Evolutionary conservation across 2,797 vertebrate species (phyloP), one percentile per base, ranked within the genome.

Genomic region (Triplophysa bombifrons): DNA sequence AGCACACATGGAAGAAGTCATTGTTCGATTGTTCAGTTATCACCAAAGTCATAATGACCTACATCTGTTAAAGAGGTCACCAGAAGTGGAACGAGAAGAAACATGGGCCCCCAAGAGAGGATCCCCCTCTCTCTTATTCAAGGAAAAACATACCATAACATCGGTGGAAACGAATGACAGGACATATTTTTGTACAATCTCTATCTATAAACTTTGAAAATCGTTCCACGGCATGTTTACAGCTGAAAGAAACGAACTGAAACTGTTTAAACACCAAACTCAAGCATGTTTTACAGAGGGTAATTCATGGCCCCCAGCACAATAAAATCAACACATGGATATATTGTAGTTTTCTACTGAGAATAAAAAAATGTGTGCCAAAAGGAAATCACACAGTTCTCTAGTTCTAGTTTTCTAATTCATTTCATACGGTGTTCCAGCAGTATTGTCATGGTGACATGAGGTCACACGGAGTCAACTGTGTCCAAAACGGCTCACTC

Each of bases 21-120:
- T 69, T 76, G 55, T 66, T 68, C 27, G 19, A 44, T 68, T 85
- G 72, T 75, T 72, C 68, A 48, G 48, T 64, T 74, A 73, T 73
- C 66, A 78, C 30, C 30, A 50, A 72, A 64, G 60, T 20, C 48
- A 65, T 79, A 78, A 41, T 81, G 81, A 69, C 65, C 66, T 75
- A 69, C 41, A 79, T 83, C 20, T 72, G 66, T 63, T 41, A 77
- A 69, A 27, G 68, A 77, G 66, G 48, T 81, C 84, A 69, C 55
- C 11, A n/a, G 20, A 82, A 74, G 60, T 66, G 25, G 5, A 70
- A 60, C 19, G 60, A 58, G 50, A 56, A 58, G 50, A 73, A 64
- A 76, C n/a, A 27, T 19, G 48, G 56, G 44, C 73, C 65, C 50
- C 46, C 17, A 55, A 73, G 60, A 73, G 65, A 38, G 67, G 44